Base-by-base conservation (phyloP, 1,140 invertebrate species). In the Brachionus sp. region DNA sequence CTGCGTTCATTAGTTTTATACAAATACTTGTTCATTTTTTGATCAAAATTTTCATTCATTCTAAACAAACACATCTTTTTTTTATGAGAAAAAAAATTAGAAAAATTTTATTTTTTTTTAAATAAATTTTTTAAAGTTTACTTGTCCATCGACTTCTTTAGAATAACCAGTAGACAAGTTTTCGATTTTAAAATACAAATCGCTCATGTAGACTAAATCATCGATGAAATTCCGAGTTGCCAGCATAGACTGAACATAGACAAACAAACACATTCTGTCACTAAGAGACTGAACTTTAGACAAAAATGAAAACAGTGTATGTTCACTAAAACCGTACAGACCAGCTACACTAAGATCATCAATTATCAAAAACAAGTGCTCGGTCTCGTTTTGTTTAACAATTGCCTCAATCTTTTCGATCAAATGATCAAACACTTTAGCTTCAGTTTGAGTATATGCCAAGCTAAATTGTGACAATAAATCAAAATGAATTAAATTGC, bases 141-240 rank as follows among this genome's bases (percentile, higher is more conserved):
- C 77, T 19, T 80, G 77, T 37, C 77, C 77, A 66, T 80, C 50
- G 7, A 80, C 35, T 42, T 80, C 77, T 44, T 80, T 80, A 0
- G 50, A 80, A 44, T 80, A 80, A 29, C 77, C 77, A 9, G 77
- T 80, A 7, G 77, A 62, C 10, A 80, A 44, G 37, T 35, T 62
- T 37, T 66, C 62, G 2, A 66, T 29, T 37, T 80, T 66, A 12
- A 80, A 62, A 39, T 62, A 62, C 5, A 62, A 64, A 62, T 80
- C 77, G 39, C 50, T 62, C 50, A 62, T 62, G 23, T 62, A 62
- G 23, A 37, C n/a, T 9, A 80, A 44, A 39, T 80, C 77, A 35
- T 62, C 13, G n/a, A 80, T 66, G 29, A 80, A 80, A 39, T 62
- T 16, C 16, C 25, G 6, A 25, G 33, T 80, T 6, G n/a, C 3